phyloP scores from a whole-genome alignment of 2,888 invertebrate species.

The Mechanitis mazaeus region DNA sequence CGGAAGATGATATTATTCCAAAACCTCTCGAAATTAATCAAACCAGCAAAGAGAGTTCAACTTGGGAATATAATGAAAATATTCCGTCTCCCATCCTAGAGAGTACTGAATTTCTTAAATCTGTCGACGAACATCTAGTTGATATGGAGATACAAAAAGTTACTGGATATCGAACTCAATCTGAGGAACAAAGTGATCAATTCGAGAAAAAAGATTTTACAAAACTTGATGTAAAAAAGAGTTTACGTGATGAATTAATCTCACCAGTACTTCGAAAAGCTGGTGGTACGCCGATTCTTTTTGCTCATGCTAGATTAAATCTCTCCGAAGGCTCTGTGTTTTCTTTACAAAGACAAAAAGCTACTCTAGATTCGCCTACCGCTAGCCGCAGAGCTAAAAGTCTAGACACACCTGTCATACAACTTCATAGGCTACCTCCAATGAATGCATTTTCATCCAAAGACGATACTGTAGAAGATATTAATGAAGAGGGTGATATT shows the following conservation, averaged over 20 bases:
- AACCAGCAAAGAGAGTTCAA: slow-evolving; percentile 71
- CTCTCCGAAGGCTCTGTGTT: slow-evolving; percentile 90
- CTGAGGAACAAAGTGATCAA: slow-evolving; percentile 56
- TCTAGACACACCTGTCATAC: slow-evolving; percentile 88
- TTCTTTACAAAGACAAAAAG: slow-evolving; percentile 85
- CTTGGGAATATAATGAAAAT: slow-evolving; percentile 80
- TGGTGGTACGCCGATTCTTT: slow-evolving; percentile 86
- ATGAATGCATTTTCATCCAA: slow-evolving; percentile 92
- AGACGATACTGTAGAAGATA: slow-evolving; percentile 89
- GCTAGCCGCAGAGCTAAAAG: slow-evolving; percentile 88
- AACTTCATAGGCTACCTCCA: slow-evolving; percentile 85
- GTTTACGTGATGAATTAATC: slow-evolving; percentile 81
- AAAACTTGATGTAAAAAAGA: slow-evolving; percentile 64
- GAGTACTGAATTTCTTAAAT: slow-evolving; percentile 77
- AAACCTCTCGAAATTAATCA: slow-evolving; percentile 74
- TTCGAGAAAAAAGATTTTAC: slow-evolving; percentile 48
- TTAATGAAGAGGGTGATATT: slow-evolving; percentile 81
- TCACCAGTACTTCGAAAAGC: slow-evolving; percentile 83
- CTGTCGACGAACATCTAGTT: slow-evolving; percentile 75
- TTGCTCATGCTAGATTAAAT: slow-evolving; percentile 87
- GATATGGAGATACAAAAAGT: slow-evolving; percentile 77
- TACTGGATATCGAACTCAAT: slow-evolving; percentile 57
- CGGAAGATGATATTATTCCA: slow-evolving; percentile 82
- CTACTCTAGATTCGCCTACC: slow-evolving; percentile 84
- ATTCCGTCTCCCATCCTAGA: slow-evolving; percentile 80